phyloP scores from a whole-genome alignment of 2,888 invertebrate genomes.

The Carterocephalus palaemon region DNA sequence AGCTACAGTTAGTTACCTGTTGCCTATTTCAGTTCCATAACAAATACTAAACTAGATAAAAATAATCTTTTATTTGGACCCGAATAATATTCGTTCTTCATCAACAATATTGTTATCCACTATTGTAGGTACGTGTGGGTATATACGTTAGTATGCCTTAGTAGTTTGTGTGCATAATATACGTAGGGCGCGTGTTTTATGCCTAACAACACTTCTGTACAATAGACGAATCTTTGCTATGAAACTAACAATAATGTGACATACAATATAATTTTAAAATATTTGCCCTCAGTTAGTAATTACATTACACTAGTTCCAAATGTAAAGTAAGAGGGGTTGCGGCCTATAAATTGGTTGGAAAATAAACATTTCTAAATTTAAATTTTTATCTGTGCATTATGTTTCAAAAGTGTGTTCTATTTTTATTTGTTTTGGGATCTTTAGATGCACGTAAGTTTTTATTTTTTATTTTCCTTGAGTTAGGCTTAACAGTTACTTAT shows the following conservation, averaged over 20 bases:
- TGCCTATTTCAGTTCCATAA: no score
- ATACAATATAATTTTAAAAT: conserved; percentile 34
- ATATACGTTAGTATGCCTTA: no score
- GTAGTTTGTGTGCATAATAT: no score
- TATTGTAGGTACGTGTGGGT: no score
- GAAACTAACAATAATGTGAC: conserved; percentile 24
- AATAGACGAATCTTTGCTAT: conserved; percentile 21
- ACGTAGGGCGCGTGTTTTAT: no score
- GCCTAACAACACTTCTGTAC: conserved; percentile 9
- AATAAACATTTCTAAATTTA: conserved; percentile 35
- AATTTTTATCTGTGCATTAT: conserved; percentile 42
- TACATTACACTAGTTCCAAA: conserved; percentile 30
- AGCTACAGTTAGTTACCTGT: no score
- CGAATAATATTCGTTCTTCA: no score
- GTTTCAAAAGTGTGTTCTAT: conserved; percentile 50
- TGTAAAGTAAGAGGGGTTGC: conserved; percentile 27
- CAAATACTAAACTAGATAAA: no score
- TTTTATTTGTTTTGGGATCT: conserved; percentile 44
- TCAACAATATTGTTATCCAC: no score
- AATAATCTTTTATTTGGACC: no score
- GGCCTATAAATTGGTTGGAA: conserved; percentile 17
- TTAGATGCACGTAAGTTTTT: conserved; percentile 48
- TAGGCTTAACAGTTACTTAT: no score
- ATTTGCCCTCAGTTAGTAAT: conserved; percentile 29
- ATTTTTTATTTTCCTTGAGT: background rate